A percentile compares a stretch with the other conserved stretches of the same genome.
Conservation (phyloP, 2,113 vertebrate species). For the Grammomys dolichurus region DNA sequence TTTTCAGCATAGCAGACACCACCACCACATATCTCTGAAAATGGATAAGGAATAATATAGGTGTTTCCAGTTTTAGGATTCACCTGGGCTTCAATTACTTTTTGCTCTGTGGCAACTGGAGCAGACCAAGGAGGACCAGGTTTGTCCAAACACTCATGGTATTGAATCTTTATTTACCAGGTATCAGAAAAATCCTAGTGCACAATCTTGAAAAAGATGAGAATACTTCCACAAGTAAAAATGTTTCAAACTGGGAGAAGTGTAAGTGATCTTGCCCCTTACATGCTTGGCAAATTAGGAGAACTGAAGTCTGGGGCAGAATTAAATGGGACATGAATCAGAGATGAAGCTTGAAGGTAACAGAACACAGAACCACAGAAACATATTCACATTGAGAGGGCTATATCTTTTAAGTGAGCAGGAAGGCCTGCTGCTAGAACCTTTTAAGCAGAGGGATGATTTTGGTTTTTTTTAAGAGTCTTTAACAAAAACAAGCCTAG, state of each 20-base stretch:
- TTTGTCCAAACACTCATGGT: not conserved
- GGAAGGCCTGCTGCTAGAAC: fast-evolving
- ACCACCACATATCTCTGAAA: not conserved
- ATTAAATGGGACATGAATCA: not conserved
- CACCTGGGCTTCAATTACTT: not conserved
- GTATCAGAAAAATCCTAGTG: not conserved
- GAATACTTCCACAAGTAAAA: not conserved
- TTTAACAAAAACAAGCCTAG: too few relatives aligned
- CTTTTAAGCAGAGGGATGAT: slow-evolving; percentile 1
- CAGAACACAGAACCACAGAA: not conserved
- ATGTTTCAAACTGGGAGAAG: not conserved
- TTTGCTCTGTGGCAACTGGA: not conserved
- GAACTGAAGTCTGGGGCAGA: not conserved
- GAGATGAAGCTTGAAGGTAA: not conserved
- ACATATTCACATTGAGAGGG: not conserved
- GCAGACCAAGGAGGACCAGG: not conserved
- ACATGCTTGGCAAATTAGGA: not conserved
- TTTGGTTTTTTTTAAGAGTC: not conserved
- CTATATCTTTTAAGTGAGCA: not conserved
- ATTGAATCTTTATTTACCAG: not conserved
- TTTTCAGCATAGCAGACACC: not conserved
- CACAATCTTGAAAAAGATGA: not conserved
- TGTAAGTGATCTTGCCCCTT: not conserved
- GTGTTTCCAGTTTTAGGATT: not conserved
- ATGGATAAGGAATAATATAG: not conserved